phyloP scores from a whole-genome alignment of 1,140 invertebrate genomes.

The Liolophura sinensis region DNA sequence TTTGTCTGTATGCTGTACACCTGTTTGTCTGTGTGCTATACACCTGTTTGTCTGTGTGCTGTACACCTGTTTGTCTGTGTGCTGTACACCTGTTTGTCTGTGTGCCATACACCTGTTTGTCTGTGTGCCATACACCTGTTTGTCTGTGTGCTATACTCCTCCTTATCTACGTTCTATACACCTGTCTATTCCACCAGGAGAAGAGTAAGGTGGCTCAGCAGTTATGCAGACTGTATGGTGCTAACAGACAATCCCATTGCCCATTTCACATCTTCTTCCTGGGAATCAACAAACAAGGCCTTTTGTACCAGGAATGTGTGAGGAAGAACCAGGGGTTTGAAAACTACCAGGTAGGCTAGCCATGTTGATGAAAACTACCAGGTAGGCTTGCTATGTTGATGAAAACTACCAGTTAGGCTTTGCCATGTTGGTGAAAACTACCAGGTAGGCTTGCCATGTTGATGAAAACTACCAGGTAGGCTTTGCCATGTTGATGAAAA shows the following conservation, averaged over 20 bases:
- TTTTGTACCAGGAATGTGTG: constrained; percentile 33
- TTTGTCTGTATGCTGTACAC: no score
- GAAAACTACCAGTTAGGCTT: no score
- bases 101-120: no score
- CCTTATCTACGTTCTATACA: neutral
- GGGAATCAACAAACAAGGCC: constrained; percentile 27
- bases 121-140: neutral
- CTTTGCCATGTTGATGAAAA: no score
- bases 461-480: no score
- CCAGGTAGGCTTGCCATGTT: no score
- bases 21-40: no score
- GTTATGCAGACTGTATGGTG: constrained; percentile 37
- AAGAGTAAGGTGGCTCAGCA: constrained; percentile 39
- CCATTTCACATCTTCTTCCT: constrained; percentile 34
- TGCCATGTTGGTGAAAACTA: no score
- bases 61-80: no score
- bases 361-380: no score
- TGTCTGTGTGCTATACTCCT: neutral
- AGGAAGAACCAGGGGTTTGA: constrained; percentile 38
- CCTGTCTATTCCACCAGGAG: constrained; percentile 20
- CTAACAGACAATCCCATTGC: constrained; percentile 26
- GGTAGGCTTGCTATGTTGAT: no score
- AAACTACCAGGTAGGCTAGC: constrained; percentile 27
- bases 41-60: no score
- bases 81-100: neutral